Evolutionary conservation across 2,797 vertebrate species (phyloP).

Genomic region (Lagodon rhomboides): DNA sequence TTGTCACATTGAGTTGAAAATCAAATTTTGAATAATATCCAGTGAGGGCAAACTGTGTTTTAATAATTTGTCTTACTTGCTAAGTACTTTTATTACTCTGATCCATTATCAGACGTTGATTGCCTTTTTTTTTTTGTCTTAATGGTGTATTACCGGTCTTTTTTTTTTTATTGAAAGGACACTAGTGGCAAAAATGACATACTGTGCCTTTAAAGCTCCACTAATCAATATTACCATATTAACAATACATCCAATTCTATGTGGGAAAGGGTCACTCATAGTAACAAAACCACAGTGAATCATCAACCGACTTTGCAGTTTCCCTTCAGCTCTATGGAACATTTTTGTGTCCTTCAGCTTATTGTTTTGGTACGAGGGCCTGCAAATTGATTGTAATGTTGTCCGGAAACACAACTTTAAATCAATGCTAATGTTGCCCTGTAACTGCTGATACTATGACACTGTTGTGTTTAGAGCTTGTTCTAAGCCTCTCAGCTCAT

Average conservation of each 20-base stretch:
- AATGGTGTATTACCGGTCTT: too few species aligned
- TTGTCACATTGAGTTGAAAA: background rate
- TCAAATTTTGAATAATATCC: background rate
- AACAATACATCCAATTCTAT: background rate
- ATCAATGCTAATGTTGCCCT: background rate
- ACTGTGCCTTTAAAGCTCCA: background rate
- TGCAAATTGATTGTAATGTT: background rate
- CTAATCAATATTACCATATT: background rate
- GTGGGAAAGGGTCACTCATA: too few species aligned
- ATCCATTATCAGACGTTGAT: background rate
- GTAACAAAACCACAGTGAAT: background rate
- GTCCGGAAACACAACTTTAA: background rate
- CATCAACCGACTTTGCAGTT: too few species aligned
- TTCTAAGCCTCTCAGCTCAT: background rate
- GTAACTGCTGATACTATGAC: background rate
- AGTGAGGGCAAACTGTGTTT: background rate
- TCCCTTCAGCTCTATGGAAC: too few species aligned
- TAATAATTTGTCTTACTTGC: background rate
- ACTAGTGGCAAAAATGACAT: too few species aligned
- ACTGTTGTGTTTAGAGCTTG: background rate
- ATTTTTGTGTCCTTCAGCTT: background rate
- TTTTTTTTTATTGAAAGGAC: too few species aligned
- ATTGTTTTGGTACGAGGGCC: background rate
- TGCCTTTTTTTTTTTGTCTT: background rate
- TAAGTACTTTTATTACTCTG: background rate